Percentiles rank a stretch among this genome's conserved stretches.
These are phyloP conservation scores for Hemaris fuciformis DNA, from an alignment of 2,888 invertebrate species.

Conservation along the genomic window DNA sequence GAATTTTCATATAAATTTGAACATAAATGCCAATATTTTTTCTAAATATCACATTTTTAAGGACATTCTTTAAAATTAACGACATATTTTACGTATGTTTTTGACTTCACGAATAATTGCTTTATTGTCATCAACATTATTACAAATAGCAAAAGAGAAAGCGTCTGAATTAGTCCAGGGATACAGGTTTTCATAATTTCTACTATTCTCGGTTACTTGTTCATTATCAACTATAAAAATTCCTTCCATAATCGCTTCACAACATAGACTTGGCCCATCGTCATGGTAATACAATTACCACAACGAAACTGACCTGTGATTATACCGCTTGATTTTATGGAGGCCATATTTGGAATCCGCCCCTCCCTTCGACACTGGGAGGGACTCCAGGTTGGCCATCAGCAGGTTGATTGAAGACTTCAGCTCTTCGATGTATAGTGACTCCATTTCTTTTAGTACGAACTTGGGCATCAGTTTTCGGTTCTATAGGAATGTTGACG, in stretches of 20 bases:
- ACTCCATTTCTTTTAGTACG: slow-evolving; percentile 99
- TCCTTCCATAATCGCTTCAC: slow-evolving; percentile 14
- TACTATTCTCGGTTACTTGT: background rate
- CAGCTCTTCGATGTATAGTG: slow-evolving; percentile 98
- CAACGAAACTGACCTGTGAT: slow-evolving; percentile 90
- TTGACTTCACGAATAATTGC: too few relatives aligned
- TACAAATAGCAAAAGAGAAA: too few relatives aligned
- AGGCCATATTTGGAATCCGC: slow-evolving; percentile 98
- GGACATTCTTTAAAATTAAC: too few relatives aligned
- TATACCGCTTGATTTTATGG: slow-evolving; percentile 98
- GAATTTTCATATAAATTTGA: slow-evolving; percentile 25
- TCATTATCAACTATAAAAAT: background rate
- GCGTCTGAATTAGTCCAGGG: background rate
- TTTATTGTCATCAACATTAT: too few relatives aligned
- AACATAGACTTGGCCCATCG: slow-evolving; percentile 33
- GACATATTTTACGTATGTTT: too few relatives aligned
- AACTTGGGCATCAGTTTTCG: slow-evolving; percentile 99
- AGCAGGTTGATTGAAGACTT: slow-evolving; percentile 98
- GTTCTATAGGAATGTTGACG: slow-evolving; percentile 87
- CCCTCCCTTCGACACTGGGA: slow-evolving; percentile 98
- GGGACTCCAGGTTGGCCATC: slow-evolving; percentile 99
- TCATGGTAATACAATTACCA: slow-evolving; percentile 7
- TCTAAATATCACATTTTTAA: background rate
- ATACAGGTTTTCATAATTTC: background rate
- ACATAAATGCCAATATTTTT: background rate